Evolutionary conservation across 2,888 invertebrate genomes (phyloP).

Genomic region (Trichopria drosophilae): DNA sequence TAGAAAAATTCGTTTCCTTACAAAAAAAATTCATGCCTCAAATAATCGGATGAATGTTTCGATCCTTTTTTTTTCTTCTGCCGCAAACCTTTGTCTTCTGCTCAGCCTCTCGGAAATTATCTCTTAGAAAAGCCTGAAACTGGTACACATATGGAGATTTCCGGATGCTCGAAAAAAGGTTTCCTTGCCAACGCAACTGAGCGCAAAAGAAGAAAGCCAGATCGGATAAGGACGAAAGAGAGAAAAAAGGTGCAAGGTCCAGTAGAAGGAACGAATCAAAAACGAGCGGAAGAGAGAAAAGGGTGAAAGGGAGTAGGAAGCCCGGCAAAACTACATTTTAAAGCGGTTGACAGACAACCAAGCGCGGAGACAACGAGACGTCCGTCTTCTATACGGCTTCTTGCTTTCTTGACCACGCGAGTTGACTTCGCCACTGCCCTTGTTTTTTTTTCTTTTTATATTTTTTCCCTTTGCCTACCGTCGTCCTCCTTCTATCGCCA

Average conservation of each 20-base stretch:
- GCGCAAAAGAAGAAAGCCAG: constrained; percentile 22
- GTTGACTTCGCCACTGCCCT: too few species aligned
- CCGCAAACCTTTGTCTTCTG: too few species aligned
- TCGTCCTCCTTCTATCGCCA: constrained; percentile 2
- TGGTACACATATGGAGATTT: too few species aligned
- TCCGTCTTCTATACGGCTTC: constrained; percentile 33
- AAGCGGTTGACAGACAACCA: constrained; percentile 46
- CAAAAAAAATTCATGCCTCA: too few species aligned
- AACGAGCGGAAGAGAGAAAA: constrained; percentile 28
- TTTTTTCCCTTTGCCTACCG: constrained; percentile 3
- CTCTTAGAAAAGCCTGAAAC: too few species aligned
- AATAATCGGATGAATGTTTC: too few species aligned
- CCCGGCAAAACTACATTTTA: constrained; percentile 40
- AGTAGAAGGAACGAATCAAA: constrained; percentile 8
- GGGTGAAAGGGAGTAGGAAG: constrained; percentile 32
- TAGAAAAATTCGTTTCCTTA: too few species aligned
- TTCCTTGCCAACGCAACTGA: too few species aligned
- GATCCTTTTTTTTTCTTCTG: too few species aligned
- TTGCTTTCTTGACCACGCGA: constrained; percentile 2
- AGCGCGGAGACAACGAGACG: constrained; percentile 43
- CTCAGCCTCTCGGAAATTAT: too few species aligned
- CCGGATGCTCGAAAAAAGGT: constrained; percentile 29
- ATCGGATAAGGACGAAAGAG: constrained; percentile 29
- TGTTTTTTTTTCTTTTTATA: constrained; percentile 4
- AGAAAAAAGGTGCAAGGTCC: constrained; percentile 27